Evolutionary conservation across 1,140 invertebrate genomes (phyloP).

Genomic region (Drosophila pachea): DNA sequence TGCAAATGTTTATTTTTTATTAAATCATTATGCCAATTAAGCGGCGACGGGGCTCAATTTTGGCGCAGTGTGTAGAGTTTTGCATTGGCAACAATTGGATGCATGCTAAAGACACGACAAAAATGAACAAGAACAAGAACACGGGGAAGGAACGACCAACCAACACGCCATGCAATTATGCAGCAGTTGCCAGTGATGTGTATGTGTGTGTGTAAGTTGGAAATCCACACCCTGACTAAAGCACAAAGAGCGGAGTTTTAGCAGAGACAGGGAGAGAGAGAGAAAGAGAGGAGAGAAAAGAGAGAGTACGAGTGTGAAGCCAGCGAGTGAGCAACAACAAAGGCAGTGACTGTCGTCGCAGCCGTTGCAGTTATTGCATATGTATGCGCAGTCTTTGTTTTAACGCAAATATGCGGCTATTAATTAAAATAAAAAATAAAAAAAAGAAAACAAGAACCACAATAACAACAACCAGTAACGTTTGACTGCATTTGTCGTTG

Average conservation of each 20-base stretch:
- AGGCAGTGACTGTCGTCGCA: slow-evolving; percentile 37
- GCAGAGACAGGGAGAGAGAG: slow-evolving; percentile 29
- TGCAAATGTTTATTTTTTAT: slow-evolving; percentile 77
- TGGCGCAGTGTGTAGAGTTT: slow-evolving; percentile 58
- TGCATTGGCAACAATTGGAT: slow-evolving; percentile 39
- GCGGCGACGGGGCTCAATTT: slow-evolving; percentile 54
- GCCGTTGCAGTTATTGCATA: slow-evolving; percentile 41
- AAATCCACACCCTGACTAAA: slow-evolving; percentile 68
- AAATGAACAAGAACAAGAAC: slow-evolving; percentile 31
- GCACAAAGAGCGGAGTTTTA: slow-evolving; percentile 39
- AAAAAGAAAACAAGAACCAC: slow-evolving; percentile 40
- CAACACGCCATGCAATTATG: slow-evolving; percentile 68
- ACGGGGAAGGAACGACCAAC: slow-evolving; percentile 17
- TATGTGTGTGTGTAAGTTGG: slow-evolving; percentile 25
- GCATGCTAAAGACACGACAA: slow-evolving; percentile 45
- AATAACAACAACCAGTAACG: slow-evolving; percentile 35
- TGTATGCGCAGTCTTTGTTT: slow-evolving; percentile 55
- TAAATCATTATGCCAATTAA: slow-evolving; percentile 77
- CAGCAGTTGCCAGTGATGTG: slow-evolving; percentile 36
- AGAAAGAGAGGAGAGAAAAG: slow-evolving; percentile 11
- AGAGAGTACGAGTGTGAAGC: slow-evolving; percentile 16
- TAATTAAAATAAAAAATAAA: slow-evolving; percentile 71
- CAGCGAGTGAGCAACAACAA: slow-evolving; percentile 71
- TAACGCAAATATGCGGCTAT: slow-evolving; percentile 76
- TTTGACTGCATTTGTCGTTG: slow-evolving; percentile 50